Evolutionary conservation across 1,140 invertebrate species (phyloP), one percentile per base, ranked within the genome.

Genomic region (Temnothorax nylanderi): DNA sequence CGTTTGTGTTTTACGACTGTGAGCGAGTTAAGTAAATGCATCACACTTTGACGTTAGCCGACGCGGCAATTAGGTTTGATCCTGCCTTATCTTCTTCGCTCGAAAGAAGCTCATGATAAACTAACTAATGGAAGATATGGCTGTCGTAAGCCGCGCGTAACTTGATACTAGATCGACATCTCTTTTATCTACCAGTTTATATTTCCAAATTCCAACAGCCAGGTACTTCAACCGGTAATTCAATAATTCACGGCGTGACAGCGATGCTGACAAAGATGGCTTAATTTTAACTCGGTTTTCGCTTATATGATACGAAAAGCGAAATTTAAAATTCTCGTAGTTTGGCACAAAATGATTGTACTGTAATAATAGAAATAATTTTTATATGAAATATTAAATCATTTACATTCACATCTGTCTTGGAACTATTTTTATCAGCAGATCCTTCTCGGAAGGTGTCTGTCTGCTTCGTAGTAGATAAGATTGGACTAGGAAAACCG

Each of bases 401-500:
- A 49, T 67, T 51, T 54, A 67, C 7, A 67, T 26, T 0, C 16
- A 47, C 2, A 21, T 18, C 41, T 32, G 37, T 37, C n/a, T 69
- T 18, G 47, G 26, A 71, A 69, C 62, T 69, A 90, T 67, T 69
- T 75, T 86, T 86, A 88, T 90, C 80, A 62, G 56, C 62, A 82
- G 86, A 90, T 86, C 77, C 80, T 87, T 90, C 87, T 78, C 56
- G 47, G 87, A 90, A 88, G 44, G 58, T 41, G 8, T 21, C 32
- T 41, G n/a, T 71, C 54, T 71, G 62, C 64, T 89, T 89, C 77
- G 49, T 37, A 76, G 49, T 86, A 81, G 86, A 90, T 90, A 90
- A 90, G 58, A 51, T 88, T 76, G 47, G 56, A 84, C 41, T 69
- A 78, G 72, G 56, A 89, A 89, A 81, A 89, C 62, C 54, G 56